Evolutionary conservation across 2,797 vertebrate genomes (phyloP).

Genomic region (Girardinus metallicus): DNA sequence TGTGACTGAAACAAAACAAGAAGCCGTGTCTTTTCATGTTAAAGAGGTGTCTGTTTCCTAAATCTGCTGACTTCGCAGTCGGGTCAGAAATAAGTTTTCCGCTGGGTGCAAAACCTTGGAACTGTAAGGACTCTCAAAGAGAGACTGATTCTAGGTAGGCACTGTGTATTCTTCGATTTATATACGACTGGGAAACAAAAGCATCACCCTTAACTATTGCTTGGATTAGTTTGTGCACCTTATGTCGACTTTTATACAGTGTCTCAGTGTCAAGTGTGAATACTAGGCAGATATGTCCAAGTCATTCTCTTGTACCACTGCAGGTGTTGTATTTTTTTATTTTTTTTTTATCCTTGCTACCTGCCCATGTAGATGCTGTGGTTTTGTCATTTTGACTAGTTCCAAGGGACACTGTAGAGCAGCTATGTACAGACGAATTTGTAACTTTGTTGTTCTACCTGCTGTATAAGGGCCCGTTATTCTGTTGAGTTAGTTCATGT

Average conservation of each 20-base stretch:
- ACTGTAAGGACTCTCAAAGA: constrained; percentile 12
- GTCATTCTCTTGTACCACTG: not conserved
- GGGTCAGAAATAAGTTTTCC: constrained; percentile 24
- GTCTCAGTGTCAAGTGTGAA: constrained; percentile 21
- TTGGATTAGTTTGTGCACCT: constrained; percentile 62
- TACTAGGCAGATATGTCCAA: not conserved
- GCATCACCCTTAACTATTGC: constrained; percentile 8
- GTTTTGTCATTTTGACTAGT: constrained; percentile 60
- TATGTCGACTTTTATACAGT: constrained; percentile 18
- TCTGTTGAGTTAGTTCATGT: constrained; percentile 57
- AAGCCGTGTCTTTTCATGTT: constrained; percentile 41
- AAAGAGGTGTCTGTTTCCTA: constrained; percentile 48
- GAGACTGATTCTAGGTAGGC: not conserved
- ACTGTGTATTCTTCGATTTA: constrained; percentile 2
- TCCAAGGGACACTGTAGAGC: constrained; percentile 61
- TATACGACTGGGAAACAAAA: constrained; percentile 17
- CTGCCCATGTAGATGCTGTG: constrained; percentile 61
- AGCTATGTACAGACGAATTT: constrained; percentile 71
- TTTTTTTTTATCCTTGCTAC: not conserved
- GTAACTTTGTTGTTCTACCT: constrained; percentile 55
- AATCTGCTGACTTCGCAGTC: constrained; percentile 29
- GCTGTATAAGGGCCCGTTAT: constrained; percentile 59
- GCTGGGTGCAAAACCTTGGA: constrained; percentile 9
- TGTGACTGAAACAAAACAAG: constrained; percentile 38
- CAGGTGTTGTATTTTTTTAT: not conserved